A percentile compares a stretch with the other conserved stretches of the same genome.
These are phyloP conservation scores for Micoletzkya japonica DNA, from an alignment of 2,888 invertebrate genomes.

Conservation along the genomic window DNA sequence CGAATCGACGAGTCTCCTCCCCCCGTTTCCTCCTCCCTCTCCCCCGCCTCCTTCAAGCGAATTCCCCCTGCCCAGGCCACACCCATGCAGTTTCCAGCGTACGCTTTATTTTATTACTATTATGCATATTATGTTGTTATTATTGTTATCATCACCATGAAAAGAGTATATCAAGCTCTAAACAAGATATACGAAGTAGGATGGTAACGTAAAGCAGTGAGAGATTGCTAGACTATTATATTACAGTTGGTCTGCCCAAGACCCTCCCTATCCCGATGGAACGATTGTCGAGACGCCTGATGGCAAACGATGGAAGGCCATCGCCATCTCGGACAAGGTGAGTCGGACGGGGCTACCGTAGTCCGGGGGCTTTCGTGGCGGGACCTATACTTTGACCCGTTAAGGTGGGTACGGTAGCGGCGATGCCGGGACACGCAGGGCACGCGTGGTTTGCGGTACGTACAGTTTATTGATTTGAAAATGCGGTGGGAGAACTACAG, in stretches of 20 bases:
- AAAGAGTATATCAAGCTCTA: no score
- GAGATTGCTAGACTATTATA: neutral
- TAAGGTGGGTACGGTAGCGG: conserved; percentile 74
- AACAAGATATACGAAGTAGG: neutral
- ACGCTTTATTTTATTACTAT: conserved; percentile 7
- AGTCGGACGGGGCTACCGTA: no score
- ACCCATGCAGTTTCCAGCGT: neutral
- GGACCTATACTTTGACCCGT: no score
- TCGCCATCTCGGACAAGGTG: conserved; percentile 10
- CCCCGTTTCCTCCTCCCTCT: neutral
- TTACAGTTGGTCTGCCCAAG: conserved; percentile 37
- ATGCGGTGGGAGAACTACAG: neutral
- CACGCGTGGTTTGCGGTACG: conserved; percentile 86
- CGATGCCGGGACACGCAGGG: conserved; percentile 81
- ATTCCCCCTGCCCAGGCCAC: conserved; percentile 10
- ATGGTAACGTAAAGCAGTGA: neutral
- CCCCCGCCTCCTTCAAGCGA: neutral
- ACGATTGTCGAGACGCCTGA: conserved; percentile 42
- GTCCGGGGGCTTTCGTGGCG: no score
- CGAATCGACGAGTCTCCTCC: neutral
- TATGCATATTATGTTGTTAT: no score
- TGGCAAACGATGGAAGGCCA: conserved; percentile 30
- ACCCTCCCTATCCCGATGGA: conserved; percentile 35
- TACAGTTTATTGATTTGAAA: conserved; percentile 46
- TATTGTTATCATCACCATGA: no score